Base-by-base conservation (phyloP, 2,888 invertebrate species). In the Netelia melanura region DNA sequence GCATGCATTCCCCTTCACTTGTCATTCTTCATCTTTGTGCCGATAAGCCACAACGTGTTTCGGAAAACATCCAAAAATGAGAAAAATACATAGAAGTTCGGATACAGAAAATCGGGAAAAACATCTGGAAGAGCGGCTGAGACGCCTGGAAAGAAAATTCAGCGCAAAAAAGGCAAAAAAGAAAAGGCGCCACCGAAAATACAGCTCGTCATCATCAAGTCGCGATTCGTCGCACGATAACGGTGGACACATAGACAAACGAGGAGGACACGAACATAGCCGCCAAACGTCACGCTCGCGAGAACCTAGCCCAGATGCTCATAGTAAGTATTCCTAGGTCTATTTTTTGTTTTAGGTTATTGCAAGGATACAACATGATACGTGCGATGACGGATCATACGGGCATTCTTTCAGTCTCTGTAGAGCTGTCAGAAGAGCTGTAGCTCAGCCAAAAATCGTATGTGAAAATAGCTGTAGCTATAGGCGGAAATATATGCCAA, bases 1-100 rank as follows among this genome's bases (percentile, higher is more conserved):
- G 25, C 25, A 25, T 25, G 25, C 48, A 30, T 2, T 25, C 25
- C 2, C 25, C 25, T 78, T 6, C 68, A 5, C 61, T 79, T 10
- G 30, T 64, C 70, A 79, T 79, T 79, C 78, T 70, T 71, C 70
- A 79, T 70, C 62, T 70, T 79, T 71, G 78, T 79, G 78, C 78
- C 78, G 43, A 71, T 64, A 79, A 79, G 54, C 70, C 54, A 79
- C 62, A 70, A 43, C 70, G 71, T 71, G 23, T 70, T 54, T 25
- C 21, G n/a, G n/a, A 68, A 68, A 77, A 23, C 61, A 11, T 61
- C 77, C 68, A 14, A 70, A 62, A 79, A 79, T 79, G 77, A 70
- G 52, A 8, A 71, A 79, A 79, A 70, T 54, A n/a, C 54, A 62
- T 14, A 78, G 61, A 70, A 38, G 62, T 48, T 78, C 68, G 17